Percentiles rank a stretch among this genome's conserved stretches.
Conservation (phyloP, 2,113 vertebrate species). For the Trichechus manatus region DNA sequence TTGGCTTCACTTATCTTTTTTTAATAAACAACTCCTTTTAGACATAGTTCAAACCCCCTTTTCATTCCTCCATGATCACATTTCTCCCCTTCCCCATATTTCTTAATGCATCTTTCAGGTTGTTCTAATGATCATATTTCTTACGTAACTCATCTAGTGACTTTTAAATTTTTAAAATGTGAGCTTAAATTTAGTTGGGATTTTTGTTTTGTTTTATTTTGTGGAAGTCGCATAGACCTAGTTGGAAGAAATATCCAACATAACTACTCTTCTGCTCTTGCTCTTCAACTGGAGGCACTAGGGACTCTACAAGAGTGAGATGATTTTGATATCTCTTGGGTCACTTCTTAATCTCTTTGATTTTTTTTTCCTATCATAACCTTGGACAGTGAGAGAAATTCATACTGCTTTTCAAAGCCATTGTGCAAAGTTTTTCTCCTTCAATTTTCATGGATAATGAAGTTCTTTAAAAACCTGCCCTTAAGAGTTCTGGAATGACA, state of each 20-base stretch:
- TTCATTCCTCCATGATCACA: background rate
- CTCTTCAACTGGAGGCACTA: background rate
- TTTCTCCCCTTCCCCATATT: background rate
- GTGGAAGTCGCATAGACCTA: background rate
- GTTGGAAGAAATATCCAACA: background rate
- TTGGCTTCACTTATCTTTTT: background rate
- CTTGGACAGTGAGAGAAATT: background rate
- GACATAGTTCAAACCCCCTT: background rate
- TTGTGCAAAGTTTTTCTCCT: background rate
- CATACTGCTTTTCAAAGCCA: background rate
- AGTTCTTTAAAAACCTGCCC: background rate
- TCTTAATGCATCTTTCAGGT: background rate
- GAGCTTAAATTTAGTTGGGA: background rate
- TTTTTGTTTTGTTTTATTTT: background rate
- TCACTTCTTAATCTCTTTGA: background rate
- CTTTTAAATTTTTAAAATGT: background rate
- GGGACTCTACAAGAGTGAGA: accelerated
- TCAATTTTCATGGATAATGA: background rate
- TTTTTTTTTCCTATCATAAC: background rate
- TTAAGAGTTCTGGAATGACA: background rate
- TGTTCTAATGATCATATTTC: background rate
- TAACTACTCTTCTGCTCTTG: background rate
- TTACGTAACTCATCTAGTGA: background rate
- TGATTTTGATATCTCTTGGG: background rate
- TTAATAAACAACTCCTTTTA: background rate